Conservation (phyloP, 2,113 vertebrate species). For the Podocnemis expansa region DNA sequence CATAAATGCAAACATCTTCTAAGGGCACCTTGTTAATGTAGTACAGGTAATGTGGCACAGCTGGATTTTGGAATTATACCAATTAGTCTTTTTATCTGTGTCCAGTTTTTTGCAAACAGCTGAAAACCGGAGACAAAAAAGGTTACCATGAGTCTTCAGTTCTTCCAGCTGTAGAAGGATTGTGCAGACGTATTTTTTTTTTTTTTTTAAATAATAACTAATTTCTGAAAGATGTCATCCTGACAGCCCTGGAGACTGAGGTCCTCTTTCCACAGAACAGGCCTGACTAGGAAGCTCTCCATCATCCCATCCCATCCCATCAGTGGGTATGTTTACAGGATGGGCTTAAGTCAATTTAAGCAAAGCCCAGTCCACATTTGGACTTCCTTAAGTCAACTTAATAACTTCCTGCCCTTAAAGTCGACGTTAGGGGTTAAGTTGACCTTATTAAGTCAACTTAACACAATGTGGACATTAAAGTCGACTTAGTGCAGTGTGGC, state of each 20-base stretch:
- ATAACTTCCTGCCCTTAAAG: too few relatives aligned
- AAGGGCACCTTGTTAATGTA: neutral
- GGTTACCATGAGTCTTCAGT: neutral
- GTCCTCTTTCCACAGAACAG: neutral
- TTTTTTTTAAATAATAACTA: neutral
- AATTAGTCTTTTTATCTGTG: neutral
- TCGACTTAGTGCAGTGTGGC: too few relatives aligned
- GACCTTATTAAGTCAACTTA: too few relatives aligned
- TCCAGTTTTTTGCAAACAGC: neutral
- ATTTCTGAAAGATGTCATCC: neutral
- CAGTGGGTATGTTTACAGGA: too few relatives aligned
- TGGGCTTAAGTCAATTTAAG: too few relatives aligned
- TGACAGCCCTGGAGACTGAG: neutral
- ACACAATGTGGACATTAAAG: too few relatives aligned
- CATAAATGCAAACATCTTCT: neutral
- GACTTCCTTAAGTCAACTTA: too few relatives aligned
- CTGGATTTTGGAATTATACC: neutral
- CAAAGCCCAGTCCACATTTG: too few relatives aligned
- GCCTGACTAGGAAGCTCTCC: neutral
- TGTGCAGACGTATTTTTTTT: neutral
- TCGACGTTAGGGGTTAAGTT: too few relatives aligned
- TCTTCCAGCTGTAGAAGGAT: neutral
- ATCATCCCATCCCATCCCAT: neutral
- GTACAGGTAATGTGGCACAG: neutral
- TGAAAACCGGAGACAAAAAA: neutral